phyloP scores from a whole-genome alignment of 2,888 invertebrate genomes.

The Drosophila kanekoi region DNA sequence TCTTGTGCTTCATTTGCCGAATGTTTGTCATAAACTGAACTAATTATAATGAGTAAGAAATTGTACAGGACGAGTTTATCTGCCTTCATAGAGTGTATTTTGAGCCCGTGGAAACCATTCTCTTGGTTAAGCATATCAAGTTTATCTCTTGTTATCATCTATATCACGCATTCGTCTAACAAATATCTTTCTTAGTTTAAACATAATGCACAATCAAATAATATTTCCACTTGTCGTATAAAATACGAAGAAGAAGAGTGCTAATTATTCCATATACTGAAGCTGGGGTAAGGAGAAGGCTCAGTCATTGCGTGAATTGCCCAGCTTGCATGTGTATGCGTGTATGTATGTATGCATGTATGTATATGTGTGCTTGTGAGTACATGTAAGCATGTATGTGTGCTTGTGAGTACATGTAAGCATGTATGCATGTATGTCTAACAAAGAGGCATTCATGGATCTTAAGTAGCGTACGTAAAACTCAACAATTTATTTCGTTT shows the following conservation, averaged over 20 bases:
- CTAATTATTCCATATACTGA: background rate
- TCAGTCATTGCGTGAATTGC: slow-evolving; percentile 13
- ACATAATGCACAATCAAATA: background rate
- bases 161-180: no score
- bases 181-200: no score
- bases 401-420: background rate
- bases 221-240: background rate
- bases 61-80: no score
- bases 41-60: no score
- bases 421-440: slow-evolving; percentile 8
- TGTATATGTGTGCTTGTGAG: background rate
- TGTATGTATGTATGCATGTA: no score
- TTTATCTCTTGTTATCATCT: no score
- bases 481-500: slow-evolving; percentile 55
- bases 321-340: background rate
- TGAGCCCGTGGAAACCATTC: no score
- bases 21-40: no score
- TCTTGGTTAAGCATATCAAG: no score
- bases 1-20: no score
- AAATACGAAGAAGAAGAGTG: no score
- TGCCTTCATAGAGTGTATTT: no score
- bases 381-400: background rate
- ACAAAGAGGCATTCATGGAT: slow-evolving; percentile 6
- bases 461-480: slow-evolving; percentile 10
- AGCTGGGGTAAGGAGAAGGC: background rate